Conservation (phyloP, 2,888 invertebrate genomes). For the Drosophila yooni region DNA sequence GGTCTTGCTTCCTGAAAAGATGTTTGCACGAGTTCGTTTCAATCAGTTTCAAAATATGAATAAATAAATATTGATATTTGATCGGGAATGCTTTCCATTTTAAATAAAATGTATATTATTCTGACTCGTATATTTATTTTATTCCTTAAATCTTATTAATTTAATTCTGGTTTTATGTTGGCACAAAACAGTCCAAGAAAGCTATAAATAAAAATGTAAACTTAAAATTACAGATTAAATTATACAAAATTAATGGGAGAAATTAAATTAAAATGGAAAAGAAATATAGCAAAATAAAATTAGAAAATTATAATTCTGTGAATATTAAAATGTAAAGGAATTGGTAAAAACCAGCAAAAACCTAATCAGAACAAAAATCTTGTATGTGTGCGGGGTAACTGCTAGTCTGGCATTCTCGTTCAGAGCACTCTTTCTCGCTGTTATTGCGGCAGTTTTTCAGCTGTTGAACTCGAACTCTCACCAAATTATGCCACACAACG, state of each 20-base stretch:
- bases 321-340: neutral
- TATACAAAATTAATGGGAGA: neutral
- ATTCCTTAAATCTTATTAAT: neutral
- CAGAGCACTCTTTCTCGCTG: constrained; percentile 9
- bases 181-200: neutral
- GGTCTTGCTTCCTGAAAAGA: neutral
- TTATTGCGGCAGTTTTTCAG: constrained; percentile 66
- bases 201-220: neutral
- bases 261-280: neutral
- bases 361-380: neutral
- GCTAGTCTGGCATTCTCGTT: neutral
- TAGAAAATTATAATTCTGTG: neutral
- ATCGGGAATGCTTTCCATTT: neutral
- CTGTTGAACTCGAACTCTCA: constrained; percentile 81
- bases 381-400: neutral
- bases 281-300: neutral
- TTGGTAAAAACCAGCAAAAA: neutral
- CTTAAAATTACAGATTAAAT: neutral
- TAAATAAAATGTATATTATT: neutral
- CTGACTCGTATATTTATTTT: no score
- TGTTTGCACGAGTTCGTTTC: neutral
- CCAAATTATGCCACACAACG: constrained; percentile 80
- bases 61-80: neutral
- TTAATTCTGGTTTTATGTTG: neutral
- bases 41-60: neutral